Base-by-base conservation (phyloP, 2,797 vertebrate genomes). In the Otolemur crassicaudatus region DNA sequence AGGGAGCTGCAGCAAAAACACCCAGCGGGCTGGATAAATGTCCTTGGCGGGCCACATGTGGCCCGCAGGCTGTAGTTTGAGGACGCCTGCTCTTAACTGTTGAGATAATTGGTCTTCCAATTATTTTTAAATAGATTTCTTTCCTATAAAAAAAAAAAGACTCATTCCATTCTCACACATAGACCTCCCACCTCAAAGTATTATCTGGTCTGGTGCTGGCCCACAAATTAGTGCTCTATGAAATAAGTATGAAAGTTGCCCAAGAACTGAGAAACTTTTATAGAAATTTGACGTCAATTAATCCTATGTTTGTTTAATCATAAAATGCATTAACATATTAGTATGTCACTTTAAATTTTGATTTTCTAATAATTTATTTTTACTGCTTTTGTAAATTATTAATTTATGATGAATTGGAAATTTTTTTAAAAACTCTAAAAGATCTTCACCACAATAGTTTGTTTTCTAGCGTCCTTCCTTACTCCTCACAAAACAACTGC, bases 241-340 rank as follows among this genome's bases (percentile, higher is more conserved):
- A 95, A 40, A 10, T 34, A 94, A 77, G 40, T 77, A 82, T 16
- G 8, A 8, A 83, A 91, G 16, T 6, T 43, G 40, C 81, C 16
- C n/a, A 58, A 95, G 65, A 87, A 70, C 6, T 75, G 60, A 73
- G 34, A 83, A 88, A 94, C 20, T 80, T 90, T 56, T 34, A 81
- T 3, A 93, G 40, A 87, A 90, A 93, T 93, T 58, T 94, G 43
- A 81, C 69, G 72, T 49, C 49, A 9, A 65, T 13, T 80, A 90
- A 86, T 75, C 58, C 37, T 75, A 87, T 7, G 22, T 90, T 34
- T 91, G 9, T 87, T 94, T 87, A 91, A 16, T 46, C 67, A 81
- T 61, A 20, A 76, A 83, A 76, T 83, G 76, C 37, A 13, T 83
- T 72, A 34, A 82, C 27, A 70, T 81, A 43, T 61, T 77, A 75